Evolutionary conservation across 2,888 invertebrate species (phyloP).

Genomic region (Anorthoa munda): DNA sequence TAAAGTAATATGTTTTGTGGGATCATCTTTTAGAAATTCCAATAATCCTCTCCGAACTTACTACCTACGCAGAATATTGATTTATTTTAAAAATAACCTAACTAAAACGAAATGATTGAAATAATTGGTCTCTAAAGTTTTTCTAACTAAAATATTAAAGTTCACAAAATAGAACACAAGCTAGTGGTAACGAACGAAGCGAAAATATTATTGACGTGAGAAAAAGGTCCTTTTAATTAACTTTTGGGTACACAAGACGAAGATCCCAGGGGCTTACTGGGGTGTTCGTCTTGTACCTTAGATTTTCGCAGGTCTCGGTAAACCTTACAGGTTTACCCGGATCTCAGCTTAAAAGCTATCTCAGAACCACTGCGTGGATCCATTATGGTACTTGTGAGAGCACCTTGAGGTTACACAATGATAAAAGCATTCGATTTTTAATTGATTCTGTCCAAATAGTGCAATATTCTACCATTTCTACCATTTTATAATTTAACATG

Average conservation of each 20-base stretch:
- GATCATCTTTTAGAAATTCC: not conserved
- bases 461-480: not conserved
- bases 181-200: not conserved
- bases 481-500: not conserved
- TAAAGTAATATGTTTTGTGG: not conserved
- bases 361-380: slow-evolving; percentile 34
- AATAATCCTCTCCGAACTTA: not conserved
- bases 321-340: slow-evolving; percentile 56
- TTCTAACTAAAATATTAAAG: slow-evolving; percentile 6
- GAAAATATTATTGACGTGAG: slow-evolving; percentile 15
- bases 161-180: slow-evolving; percentile 5
- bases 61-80: not conserved
- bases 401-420: slow-evolving; percentile 24
- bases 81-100: not conserved
- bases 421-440: not conserved
- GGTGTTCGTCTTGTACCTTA: slow-evolving; percentile 49
- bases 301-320: slow-evolving; percentile 51
- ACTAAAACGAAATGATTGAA: not conserved
- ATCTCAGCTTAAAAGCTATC: slow-evolving; percentile 46
- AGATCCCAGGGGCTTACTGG: slow-evolving; percentile 60
- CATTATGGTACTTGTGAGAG: slow-evolving; percentile 38
- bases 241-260: slow-evolving; percentile 50
- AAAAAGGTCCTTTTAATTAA: slow-evolving; percentile 55
- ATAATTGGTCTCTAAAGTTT: not conserved
- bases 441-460: slow-evolving; percentile 3